A percentile compares a stretch with the other conserved stretches of the same genome.
Conservation (phyloP, 2,113 vertebrate genomes). For the Rhegmatorhina hoffmannsi region DNA sequence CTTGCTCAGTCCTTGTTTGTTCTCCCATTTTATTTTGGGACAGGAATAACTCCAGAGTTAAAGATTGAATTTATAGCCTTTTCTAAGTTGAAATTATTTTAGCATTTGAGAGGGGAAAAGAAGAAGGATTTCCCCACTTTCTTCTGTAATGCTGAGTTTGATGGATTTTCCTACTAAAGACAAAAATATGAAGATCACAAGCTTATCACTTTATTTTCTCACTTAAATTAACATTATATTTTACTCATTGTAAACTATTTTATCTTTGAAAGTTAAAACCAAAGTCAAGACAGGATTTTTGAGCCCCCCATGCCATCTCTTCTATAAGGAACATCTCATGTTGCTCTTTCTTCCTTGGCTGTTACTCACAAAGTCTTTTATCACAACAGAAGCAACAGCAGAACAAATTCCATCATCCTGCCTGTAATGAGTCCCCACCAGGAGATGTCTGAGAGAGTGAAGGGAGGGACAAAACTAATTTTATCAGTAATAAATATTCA, state of each 20-base stretch:
- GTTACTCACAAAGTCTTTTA: background rate
- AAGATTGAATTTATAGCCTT: background rate
- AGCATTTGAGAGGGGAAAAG: background rate
- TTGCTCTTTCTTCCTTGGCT: background rate
- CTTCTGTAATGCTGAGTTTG: background rate
- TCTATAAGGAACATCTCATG: fast-evolving
- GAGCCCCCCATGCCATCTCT: background rate
- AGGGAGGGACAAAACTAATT: background rate
- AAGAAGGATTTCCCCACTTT: background rate
- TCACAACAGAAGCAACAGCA: background rate
- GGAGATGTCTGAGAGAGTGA: background rate
- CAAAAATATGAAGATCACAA: background rate
- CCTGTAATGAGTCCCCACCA: background rate
- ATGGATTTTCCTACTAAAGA: background rate
- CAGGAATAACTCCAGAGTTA: background rate
- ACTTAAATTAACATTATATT: background rate
- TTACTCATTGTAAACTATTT: background rate
- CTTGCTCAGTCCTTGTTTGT: background rate
- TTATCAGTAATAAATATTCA: background rate
- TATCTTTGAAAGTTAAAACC: background rate
- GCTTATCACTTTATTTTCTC: background rate
- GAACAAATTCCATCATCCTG: background rate
- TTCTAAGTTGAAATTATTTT: background rate
- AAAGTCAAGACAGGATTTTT: background rate
- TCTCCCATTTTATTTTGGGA: background rate